A percentile compares a stretch with the other conserved stretches of the same genome.
phyloP scores from a whole-genome alignment of 2,888 invertebrate genomes.

The Noctua pronuba region DNA sequence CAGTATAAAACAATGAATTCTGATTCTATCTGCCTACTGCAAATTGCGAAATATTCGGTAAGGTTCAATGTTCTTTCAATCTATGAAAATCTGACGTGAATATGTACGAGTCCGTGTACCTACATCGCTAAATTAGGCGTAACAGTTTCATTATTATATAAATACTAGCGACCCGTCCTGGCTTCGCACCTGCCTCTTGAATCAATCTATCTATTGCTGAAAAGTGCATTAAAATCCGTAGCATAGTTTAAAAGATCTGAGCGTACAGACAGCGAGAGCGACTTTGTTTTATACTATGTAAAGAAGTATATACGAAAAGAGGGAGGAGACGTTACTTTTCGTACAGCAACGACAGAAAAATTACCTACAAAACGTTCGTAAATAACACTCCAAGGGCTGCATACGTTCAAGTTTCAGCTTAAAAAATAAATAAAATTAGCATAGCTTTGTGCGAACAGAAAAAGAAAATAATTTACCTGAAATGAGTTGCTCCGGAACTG shows the following conservation, averaged over 20 bases:
- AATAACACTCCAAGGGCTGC: constrained; percentile 3
- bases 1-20: not conserved
- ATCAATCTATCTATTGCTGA: too few species aligned
- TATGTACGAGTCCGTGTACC: not conserved
- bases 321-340: not conserved
- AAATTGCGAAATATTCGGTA: not conserved
- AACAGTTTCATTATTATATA: not conserved
- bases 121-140: not conserved
- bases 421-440: constrained; percentile 53
- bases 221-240: too few species aligned
- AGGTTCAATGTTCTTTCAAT: not conserved
- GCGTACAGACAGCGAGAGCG: too few species aligned
- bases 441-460: constrained; percentile 27
- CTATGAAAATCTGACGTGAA: not conserved
- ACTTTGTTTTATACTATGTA: too few species aligned
- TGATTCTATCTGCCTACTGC: not conserved
- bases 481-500: constrained; percentile 69
- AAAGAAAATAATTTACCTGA: constrained; percentile 64
- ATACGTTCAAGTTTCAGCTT: constrained; percentile 9
- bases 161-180: not conserved
- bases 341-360: not conserved
- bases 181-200: too few species aligned
- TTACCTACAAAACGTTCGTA: not conserved
- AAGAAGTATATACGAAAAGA: not conserved
- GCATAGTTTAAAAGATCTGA: too few species aligned